Evolutionary conservation across 1,140 invertebrate genomes (phyloP).

Genomic region (Conus ventricosus): DNA sequence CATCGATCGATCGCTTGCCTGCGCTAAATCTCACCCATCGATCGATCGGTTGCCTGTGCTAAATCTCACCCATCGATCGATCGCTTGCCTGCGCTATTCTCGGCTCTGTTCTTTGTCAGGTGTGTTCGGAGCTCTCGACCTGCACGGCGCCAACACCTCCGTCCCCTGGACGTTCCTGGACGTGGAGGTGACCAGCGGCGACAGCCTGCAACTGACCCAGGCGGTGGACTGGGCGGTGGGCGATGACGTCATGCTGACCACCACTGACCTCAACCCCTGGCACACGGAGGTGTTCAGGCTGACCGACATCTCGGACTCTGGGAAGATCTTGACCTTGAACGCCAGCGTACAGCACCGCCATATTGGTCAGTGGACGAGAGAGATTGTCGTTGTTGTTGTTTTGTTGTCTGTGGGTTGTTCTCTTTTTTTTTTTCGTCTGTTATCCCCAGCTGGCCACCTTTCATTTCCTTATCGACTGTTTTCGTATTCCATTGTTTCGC

Average conservation of each 20-base stretch:
- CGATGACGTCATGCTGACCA: slow-evolving; percentile 67
- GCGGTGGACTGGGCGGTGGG: slow-evolving; percentile 64
- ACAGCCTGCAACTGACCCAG: slow-evolving; percentile 54
- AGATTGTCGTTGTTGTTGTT: too few relatives aligned
- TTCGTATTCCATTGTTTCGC: too few relatives aligned
- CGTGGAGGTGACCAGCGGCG: slow-evolving; percentile 55
- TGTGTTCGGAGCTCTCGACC: slow-evolving; percentile 69
- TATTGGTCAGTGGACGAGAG: slow-evolving; percentile 52
- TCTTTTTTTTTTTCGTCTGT: neutral
- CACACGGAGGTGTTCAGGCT: slow-evolving; percentile 70
- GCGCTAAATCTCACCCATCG: too few relatives aligned
- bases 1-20: too few relatives aligned
- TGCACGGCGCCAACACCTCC: slow-evolving; percentile 62
- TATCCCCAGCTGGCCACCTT: neutral
- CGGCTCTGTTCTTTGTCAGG: slow-evolving; percentile 36
- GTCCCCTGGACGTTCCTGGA: slow-evolving; percentile 64
- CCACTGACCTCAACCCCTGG: slow-evolving; percentile 39
- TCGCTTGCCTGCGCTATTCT: too few relatives aligned
- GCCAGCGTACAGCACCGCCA: slow-evolving; percentile 59
- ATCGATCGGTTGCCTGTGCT: too few relatives aligned
- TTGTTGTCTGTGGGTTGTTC: neutral
- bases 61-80: too few relatives aligned
- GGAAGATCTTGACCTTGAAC: slow-evolving; percentile 59
- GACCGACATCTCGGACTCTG: slow-evolving; percentile 21
- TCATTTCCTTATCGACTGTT: too few relatives aligned